These are phyloP conservation scores for Cephalopachus bancanus DNA, from an alignment of 2,797 vertebrate genomes.

Conservation along the genomic window DNA sequence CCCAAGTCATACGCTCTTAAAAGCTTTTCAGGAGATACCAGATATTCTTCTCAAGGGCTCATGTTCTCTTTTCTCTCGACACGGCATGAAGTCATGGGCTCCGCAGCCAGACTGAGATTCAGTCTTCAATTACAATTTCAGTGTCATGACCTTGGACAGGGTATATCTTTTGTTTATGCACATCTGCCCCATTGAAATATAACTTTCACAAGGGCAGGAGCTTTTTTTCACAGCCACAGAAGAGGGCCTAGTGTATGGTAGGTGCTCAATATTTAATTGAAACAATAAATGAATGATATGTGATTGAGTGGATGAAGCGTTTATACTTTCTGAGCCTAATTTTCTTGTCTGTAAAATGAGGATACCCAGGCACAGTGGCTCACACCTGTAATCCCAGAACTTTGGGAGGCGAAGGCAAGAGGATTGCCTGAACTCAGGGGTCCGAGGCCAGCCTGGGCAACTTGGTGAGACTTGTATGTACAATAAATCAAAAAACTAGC, in stretches of 20 bases:
- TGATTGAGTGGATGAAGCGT: not conserved
- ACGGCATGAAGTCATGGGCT: not conserved
- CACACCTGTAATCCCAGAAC: too few relatives aligned
- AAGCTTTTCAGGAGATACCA: not conserved
- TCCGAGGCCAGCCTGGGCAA: too few relatives aligned
- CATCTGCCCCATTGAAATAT: not conserved
- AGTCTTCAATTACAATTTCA: not conserved
- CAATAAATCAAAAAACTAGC: too few relatives aligned
- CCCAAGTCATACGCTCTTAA: not conserved
- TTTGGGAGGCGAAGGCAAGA: too few relatives aligned
- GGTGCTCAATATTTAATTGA: not conserved
- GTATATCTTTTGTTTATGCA: not conserved
- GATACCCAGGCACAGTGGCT: not conserved
- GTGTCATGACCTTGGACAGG: not conserved
- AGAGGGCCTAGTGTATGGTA: not conserved
- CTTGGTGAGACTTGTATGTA: too few relatives aligned
- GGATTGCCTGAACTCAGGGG: too few relatives aligned
- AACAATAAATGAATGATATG: not conserved
- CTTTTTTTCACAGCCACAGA: not conserved
- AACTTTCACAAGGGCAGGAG: not conserved
- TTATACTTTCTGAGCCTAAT: not conserved
- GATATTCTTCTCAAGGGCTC: not conserved
- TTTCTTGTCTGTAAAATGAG: conserved; percentile 18
- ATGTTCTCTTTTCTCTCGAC: not conserved
- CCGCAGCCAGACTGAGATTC: not conserved